phyloP scores from a whole-genome alignment of 1,140 invertebrate species.

The Cataglyphis hispanica region DNA sequence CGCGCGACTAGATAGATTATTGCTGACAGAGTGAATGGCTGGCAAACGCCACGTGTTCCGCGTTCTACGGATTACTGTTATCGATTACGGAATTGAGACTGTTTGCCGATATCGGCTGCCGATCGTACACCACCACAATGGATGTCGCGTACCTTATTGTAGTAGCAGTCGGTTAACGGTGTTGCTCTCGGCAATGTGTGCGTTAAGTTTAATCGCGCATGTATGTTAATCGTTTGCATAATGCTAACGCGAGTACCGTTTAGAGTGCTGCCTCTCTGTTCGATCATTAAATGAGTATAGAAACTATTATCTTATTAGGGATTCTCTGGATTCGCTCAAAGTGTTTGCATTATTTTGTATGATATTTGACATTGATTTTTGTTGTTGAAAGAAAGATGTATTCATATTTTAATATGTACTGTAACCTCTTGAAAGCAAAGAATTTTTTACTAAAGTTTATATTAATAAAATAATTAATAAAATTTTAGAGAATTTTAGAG shows the following conservation, averaged over 20 bases:
- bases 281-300: background rate
- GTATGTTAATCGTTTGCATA: constrained; percentile 32
- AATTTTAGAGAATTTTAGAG: background rate
- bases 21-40: constrained; percentile 53
- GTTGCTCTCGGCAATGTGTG: background rate
- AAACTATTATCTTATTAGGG: background rate
- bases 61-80: constrained; percentile 43
- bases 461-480: too few relatives aligned
- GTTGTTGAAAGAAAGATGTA: background rate
- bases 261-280: background rate
- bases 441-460: background rate
- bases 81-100: constrained; percentile 42
- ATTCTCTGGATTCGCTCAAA: background rate
- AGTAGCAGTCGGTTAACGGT: constrained; percentile 5
- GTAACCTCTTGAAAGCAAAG: background rate
- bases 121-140: background rate
- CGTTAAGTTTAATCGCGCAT: constrained; percentile 34
- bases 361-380: background rate
- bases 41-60: constrained; percentile 46
- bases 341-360: background rate
- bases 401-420: background rate
- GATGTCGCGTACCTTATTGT: background rate
- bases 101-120: constrained; percentile 31
- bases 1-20: constrained; percentile 56
- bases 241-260: background rate